phyloP scores from a whole-genome alignment of 2,797 vertebrate species.

The Acanthiza pusilla region DNA sequence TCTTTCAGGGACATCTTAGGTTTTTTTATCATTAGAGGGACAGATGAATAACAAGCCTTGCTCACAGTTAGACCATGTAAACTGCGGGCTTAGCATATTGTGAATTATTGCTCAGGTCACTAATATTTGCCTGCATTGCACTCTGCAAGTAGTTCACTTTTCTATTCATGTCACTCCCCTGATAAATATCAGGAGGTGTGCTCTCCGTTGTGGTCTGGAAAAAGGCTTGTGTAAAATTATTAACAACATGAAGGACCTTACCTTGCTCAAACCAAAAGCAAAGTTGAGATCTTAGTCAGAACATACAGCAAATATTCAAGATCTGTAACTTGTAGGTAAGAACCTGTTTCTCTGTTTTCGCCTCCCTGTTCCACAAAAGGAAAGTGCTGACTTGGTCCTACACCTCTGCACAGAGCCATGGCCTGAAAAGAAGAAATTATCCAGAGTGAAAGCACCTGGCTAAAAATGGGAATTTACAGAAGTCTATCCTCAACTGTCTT shows the following conservation, averaged over 20 bases:
- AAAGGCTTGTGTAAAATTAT: neutral
- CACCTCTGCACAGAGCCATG: neutral
- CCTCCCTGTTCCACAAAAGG: neutral
- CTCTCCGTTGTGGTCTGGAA: neutral
- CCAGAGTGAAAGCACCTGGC: neutral
- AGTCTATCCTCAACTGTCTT: neutral
- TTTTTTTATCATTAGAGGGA: neutral
- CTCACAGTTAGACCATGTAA: neutral
- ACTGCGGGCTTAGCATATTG: neutral
- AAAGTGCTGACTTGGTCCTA: neutral
- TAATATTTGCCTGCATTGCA: neutral
- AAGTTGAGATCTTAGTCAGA: neutral
- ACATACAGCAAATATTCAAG: neutral
- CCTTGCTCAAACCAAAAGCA: neutral
- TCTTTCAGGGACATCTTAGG: accelerated
- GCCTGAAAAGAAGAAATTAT: neutral
- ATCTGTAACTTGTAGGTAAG: neutral
- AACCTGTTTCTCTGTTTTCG: neutral
- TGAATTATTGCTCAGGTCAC: neutral
- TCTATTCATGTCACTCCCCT: neutral
- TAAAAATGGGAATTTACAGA: neutral
- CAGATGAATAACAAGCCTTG: neutral
- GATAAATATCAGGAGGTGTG: neutral
- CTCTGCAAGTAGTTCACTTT: neutral
- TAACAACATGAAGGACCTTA: neutral